Evolutionary conservation across 2,113 vertebrate species (phyloP), one percentile per base, ranked within the genome.

Genomic region (Egretta garzetta): DNA sequence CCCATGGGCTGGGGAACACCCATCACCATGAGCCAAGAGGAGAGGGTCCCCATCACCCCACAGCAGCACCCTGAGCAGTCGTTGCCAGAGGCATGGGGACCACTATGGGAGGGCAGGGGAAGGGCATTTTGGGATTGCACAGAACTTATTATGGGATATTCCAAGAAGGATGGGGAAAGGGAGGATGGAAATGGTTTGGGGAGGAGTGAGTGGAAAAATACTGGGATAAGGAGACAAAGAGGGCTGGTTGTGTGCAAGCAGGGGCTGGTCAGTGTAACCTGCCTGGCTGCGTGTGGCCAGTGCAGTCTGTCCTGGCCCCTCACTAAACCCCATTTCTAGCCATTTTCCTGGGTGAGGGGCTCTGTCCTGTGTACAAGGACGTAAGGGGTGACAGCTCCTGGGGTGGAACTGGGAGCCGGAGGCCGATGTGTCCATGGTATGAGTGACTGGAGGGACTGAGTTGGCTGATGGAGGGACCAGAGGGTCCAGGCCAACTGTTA

Each of bases 221-320:
- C 4, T 2, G 2, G 47, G 28, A 62, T 17, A 68, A 47, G 23
- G 15, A 27, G 7, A 47, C 2, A 15, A 37, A 60, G 70, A 11
- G 3, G 27, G 8, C 15, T 2, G 1, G 33, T 24, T 2, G 0
- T 20, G 22, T 53, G 37, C 23, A 45, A 33, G 22, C 22, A 37
- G 33, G 18, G 45, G 15, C 15, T 75, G 62, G 27, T 39, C 39
- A 18, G 13, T 62, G 16, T 8, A 56, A 39, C 22, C 23, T 53
- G 32, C 45, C 37, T 53, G 33, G 18, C 14, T 52, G 22, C 16
- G 18, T 32, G 27, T 37, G 33, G 23, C 23, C 21, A 9, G 14
- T 2, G 1, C 32, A 67, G 26, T 13, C 33, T 82, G 45, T 52
- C 35, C 32, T 74, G 60, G 18, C 14, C 32, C 52, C 60, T 37